Evolutionary conservation across 2,113 vertebrate genomes (phyloP), one percentile per base, ranked within the genome.

Genomic region (Glaucomys volans): DNA sequence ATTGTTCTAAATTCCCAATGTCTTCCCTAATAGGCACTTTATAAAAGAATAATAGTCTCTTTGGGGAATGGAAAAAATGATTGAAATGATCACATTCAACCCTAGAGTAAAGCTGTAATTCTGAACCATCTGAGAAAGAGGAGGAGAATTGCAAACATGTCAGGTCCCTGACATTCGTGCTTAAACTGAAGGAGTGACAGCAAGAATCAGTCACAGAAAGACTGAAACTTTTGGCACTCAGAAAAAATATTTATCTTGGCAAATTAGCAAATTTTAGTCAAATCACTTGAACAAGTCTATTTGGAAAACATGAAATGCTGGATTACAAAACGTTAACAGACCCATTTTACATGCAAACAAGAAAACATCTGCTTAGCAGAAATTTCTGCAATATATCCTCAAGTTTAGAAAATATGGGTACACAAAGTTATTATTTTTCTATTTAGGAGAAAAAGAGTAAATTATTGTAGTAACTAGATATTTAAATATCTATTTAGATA

Each of bases 21-120:
- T 95, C 87, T 96, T 97, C 94, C 52, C 97, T 97, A 95, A 96
- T 91, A 97, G 97, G 93, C 94, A 91, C 92, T 97, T 98, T 75
- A 81, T 96, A 94, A 91, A 95, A 94, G 93, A 96, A 89, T 92
- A 94, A 97, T 87, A 92, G 90, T 93, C 95, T 97, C 98, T 88
- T 54, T 91, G 96, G 97, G 98, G 95, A 93, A 93, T 66, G 82
- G 75, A 96, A 97, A 97, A 95, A 97, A 97, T 96, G 89, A 97
- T 88, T 72, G 94, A 95, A 96, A 97, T 90, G 93, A 96, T 91
- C 89, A 83, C 86, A 76, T 94, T 95, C 79, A 88, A 83, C 71
- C 57, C 8, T 50, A 10, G 37, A 87, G 28, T 30, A 64, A 69
- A 75, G 14, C 4, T 86, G 20, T 72, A 64, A 82, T 92, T 77